phyloP scores from a whole-genome alignment of 2,797 vertebrate species.

The Onychomys leucogaster region DNA sequence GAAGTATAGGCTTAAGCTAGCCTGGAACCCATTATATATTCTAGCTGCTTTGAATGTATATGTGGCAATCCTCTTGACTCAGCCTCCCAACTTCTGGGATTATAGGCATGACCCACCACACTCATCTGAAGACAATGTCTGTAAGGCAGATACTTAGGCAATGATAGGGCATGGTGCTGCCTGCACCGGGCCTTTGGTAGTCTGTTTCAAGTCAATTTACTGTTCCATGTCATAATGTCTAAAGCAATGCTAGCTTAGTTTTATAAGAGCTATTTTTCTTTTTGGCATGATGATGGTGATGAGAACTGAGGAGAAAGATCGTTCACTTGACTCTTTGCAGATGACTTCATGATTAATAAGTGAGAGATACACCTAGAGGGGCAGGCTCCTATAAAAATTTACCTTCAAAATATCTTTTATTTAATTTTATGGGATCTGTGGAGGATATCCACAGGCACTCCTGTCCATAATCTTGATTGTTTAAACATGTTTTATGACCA shows the following conservation, averaged over 20 bases:
- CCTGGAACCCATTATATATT: not conserved
- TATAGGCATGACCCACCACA: not conserved
- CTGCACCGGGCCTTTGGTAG: not conserved
- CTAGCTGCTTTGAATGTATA: not conserved
- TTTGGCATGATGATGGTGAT: not conserved
- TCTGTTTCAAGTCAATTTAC: not conserved
- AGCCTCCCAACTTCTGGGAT: not conserved
- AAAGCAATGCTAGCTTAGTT: not conserved
- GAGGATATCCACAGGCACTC: not conserved
- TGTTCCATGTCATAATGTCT: not conserved
- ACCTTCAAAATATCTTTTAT: not conserved
- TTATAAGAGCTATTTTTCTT: not conserved
- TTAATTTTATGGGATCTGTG: not conserved
- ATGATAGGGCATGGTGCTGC: not conserved
- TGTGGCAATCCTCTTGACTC: not conserved
- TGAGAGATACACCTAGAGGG: not conserved
- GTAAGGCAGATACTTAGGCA: not conserved
- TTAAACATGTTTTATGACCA: not conserved
- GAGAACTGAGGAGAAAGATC: not conserved
- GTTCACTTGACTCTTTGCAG: not conserved
- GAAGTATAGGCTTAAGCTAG: not conserved
- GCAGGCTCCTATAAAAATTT: not conserved
- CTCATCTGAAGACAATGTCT: not conserved
- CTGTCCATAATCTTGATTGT: not conserved
- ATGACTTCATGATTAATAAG: not conserved